phyloP scores from a whole-genome alignment of 2,113 vertebrate genomes.

The Erythrolamprus reginae region DNA sequence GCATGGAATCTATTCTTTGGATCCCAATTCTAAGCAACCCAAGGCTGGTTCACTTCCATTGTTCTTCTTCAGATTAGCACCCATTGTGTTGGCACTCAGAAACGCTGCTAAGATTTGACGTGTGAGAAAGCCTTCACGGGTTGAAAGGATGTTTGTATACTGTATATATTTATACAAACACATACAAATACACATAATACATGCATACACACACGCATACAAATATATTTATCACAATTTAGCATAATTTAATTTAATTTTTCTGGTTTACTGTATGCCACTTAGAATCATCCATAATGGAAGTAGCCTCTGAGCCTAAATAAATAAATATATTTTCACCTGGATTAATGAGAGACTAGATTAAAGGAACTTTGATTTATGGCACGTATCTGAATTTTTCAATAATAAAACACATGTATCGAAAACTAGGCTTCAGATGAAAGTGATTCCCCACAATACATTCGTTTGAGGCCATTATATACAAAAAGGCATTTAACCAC shows the following conservation, averaged over 20 bases:
- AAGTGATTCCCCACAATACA: neutral
- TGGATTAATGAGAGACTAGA: neutral
- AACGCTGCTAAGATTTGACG: neutral
- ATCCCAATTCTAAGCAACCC: neutral
- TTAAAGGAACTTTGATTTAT: neutral
- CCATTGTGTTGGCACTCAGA: neutral
- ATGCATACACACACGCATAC: too few relatives aligned
- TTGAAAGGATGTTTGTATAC: too few relatives aligned
- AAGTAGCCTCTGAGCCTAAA: neutral
- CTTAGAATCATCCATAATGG: neutral
- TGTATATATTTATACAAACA: too few relatives aligned
- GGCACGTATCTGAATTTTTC: neutral
- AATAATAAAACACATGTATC: neutral
- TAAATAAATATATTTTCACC: neutral
- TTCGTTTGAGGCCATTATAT: neutral
- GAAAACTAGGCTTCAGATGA: neutral
- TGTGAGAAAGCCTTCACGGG: neutral
- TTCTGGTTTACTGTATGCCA: neutral
- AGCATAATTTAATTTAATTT: neutral
- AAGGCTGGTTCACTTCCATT: neutral
- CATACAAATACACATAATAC: too few relatives aligned
- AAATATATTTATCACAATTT: too few relatives aligned
- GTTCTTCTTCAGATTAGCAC: neutral
- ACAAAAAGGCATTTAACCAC: neutral
- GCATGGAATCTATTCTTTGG: neutral